Base-by-base conservation (phyloP, 2,113 vertebrate genomes). In the Sylvietta virens region DNA sequence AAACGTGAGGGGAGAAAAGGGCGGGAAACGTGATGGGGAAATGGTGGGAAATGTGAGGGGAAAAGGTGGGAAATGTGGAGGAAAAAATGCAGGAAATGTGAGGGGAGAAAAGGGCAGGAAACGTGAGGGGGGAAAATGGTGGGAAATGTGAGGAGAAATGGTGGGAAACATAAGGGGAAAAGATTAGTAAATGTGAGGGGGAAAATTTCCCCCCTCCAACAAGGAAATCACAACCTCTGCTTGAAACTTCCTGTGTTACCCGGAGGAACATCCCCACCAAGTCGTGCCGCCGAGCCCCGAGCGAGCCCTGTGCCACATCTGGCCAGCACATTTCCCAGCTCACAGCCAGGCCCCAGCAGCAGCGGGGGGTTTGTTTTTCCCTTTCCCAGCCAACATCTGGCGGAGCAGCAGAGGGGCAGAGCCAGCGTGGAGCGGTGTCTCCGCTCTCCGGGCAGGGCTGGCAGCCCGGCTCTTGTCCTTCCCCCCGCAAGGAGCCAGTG, bases 371-470 rank as follows among this genome's bases (percentile, higher is more conserved):
- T 91, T 92, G 77, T 73, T 93, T 90, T 93, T 83, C 66, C 71
- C 78, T 94, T 95, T 87, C 81, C 11, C 4, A 84, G 89, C 86
- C 87, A 85, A 88, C 80, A 94, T 95, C 87, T 95, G 95, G 91
- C 86, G 1, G 53, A 67, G 66, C 5, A 0, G 50, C 2, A 3
- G 71, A 80, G 66, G 83, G 80, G 71, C 80, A 95, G 83, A 61
- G 74, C 76, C 76, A 10, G 57, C 1, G 3, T 7, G 47, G 51
- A 81, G 45, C 2, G 0, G 6, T 39, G 73, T 66, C 39, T n/a
- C 61, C 0, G 0, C 71, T 65, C 50, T 33, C 15, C 0, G 1
- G 77, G 37, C 74, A 78, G 50, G 58, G 18, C 70, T 44, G 53
- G n/a, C 69, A 81, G 69, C 31, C 37, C 24, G 48, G 26, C 4